Conservation (phyloP, 2,888 invertebrate species). For the Chrysomela aeneicollis region DNA sequence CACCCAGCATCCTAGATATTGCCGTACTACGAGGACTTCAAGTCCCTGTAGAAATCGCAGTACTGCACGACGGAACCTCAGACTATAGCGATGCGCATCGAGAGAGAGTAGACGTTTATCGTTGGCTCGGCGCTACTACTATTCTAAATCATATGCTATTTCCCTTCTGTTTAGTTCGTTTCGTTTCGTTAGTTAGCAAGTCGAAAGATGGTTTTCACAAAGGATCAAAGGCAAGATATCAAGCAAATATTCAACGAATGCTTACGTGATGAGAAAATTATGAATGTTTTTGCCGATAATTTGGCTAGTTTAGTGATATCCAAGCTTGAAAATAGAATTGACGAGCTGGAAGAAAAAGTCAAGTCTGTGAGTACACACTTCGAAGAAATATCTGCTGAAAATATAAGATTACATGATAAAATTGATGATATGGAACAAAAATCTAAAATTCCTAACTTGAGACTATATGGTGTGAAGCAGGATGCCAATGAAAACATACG, state of each 20-base stretch:
- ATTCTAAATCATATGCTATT: slow-evolving; percentile 12
- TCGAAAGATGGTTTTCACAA: slow-evolving; percentile 11
- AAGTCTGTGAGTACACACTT: neutral
- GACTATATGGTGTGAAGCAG: neutral
- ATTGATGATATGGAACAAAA: slow-evolving; percentile 4
- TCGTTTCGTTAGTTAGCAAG: neutral
- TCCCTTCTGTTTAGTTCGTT: slow-evolving; percentile 5
- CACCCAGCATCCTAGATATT: no score
- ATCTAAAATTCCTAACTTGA: neutral
- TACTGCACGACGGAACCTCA: no score
- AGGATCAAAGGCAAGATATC: slow-evolving; percentile 16
- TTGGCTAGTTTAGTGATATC: slow-evolving; percentile 18
- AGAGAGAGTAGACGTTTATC: neutral
- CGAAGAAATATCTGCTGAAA: slow-evolving; percentile 3
- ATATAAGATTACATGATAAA: neutral
- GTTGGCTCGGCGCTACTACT: slow-evolving; percentile 12
- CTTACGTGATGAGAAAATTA: slow-evolving; percentile 9
- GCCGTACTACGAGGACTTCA: no score
- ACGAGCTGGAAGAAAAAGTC: slow-evolving; percentile 11
- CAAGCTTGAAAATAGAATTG: slow-evolving; percentile 14
- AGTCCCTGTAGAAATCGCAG: no score
- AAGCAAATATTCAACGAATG: slow-evolving; percentile 8
- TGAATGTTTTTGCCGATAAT: slow-evolving; percentile 17
- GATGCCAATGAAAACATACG: slow-evolving; percentile 7
- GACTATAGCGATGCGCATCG: neutral